Evolutionary conservation across 2,888 invertebrate genomes (phyloP).

Genomic region (Synergus gifuensis): DNA sequence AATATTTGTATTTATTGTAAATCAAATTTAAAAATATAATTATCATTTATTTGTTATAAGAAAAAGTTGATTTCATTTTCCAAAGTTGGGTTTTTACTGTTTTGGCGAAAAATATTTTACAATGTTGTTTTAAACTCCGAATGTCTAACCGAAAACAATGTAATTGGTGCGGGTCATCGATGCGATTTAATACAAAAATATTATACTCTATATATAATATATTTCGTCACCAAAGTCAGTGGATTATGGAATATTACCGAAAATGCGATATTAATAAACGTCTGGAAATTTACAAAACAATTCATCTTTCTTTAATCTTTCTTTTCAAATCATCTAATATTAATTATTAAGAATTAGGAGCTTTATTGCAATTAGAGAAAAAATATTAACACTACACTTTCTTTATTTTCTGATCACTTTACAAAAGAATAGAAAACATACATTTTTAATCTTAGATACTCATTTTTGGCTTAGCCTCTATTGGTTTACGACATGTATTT

Average conservation of each 20-base stretch:
- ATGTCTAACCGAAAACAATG: conserved; percentile 18
- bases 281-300: conserved; percentile 10
- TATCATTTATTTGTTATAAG: conserved; percentile 4
- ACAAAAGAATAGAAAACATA: conserved; percentile 17
- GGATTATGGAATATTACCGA: conserved; percentile 20
- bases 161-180: conserved; percentile 37
- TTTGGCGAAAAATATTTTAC: background rate
- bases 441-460: background rate
- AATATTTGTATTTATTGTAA: conserved; percentile 8
- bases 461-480: conserved; percentile 20
- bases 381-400: background rate
- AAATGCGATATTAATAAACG: conserved; percentile 33
- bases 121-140: conserved; percentile 5
- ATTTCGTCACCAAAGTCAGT: conserved; percentile 30
- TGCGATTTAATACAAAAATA: conserved; percentile 31
- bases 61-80: background rate
- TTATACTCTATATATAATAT: conserved; percentile 29
- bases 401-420: background rate
- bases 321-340: background rate
- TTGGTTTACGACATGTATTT: conserved; percentile 4
- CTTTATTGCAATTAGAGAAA: background rate
- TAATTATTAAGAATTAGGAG: background rate
- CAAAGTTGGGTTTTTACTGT: background rate
- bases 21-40: background rate
- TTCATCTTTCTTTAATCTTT: background rate